phyloP scores from a whole-genome alignment of 1,140 invertebrate species.

The Lutraria rhynchaena region DNA sequence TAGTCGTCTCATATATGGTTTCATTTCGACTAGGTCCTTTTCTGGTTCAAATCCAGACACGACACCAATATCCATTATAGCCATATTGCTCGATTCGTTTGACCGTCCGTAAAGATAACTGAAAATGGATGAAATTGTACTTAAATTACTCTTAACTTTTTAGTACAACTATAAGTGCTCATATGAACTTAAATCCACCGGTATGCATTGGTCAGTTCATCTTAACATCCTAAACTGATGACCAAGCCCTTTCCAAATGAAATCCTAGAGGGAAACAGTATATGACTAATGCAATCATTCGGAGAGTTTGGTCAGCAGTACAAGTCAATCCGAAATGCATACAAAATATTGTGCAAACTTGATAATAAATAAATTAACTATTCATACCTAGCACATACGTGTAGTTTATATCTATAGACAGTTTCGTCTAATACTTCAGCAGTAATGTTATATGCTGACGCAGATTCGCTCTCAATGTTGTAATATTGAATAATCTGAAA shows the following conservation, averaged over 20 bases:
- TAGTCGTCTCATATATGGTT: background rate
- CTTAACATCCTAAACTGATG: background rate
- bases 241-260: background rate
- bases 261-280: background rate
- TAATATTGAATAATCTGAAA: conserved; percentile 31
- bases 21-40: background rate
- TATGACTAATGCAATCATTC: background rate
- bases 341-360: background rate
- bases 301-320: background rate
- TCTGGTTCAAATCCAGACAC: conserved; percentile 35
- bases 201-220: background rate
- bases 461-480: conserved; percentile 9
- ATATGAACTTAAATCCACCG: background rate
- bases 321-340: background rate
- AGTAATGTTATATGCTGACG: background rate
- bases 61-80: conserved; percentile 37
- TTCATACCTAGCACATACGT: conserved; percentile 26
- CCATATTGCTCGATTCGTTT: conserved; percentile 26
- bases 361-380: background rate
- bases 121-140: background rate
- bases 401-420: background rate
- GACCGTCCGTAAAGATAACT: background rate
- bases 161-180: background rate
- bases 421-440: background rate
- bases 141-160: background rate